These are phyloP conservation scores for Seriola aureovittata DNA, from an alignment of 2,113 vertebrate species.

Conservation along the genomic window DNA sequence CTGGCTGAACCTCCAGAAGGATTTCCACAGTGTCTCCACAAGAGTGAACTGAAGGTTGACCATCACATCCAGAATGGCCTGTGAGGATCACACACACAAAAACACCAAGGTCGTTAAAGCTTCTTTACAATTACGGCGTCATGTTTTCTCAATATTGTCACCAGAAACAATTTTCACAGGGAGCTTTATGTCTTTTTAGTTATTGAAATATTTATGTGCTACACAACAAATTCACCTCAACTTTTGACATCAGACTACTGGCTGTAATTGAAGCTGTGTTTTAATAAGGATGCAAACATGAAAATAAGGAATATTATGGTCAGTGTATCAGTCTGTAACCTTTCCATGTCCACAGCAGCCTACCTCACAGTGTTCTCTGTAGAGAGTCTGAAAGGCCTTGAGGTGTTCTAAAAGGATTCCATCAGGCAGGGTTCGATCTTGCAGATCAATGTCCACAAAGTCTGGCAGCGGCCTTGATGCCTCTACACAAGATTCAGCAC, in stretches of 20 bases:
- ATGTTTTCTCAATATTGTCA: too few species aligned
- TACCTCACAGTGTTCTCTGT: constrained; percentile 95
- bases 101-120: background rate
- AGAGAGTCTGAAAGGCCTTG: constrained; percentile 90
- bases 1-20: constrained; percentile 93
- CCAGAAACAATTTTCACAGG: too few species aligned
- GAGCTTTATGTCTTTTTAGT: too few species aligned
- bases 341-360: background rate
- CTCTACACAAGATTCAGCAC: constrained; percentile 78
- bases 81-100: constrained; percentile 4
- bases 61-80: constrained; percentile 95
- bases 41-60: constrained; percentile 94
- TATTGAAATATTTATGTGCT: too few species aligned
- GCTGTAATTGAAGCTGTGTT: background rate
- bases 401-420: constrained; percentile 87
- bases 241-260: background rate
- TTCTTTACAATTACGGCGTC: too few species aligned
- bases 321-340: too few species aligned
- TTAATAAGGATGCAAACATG: background rate
- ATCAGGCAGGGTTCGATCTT: constrained; percentile 86
- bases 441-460: constrained; percentile 88
- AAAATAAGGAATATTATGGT: too few species aligned
- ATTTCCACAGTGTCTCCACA: constrained; percentile 95
- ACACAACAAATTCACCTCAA: background rate
- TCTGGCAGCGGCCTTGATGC: constrained; percentile 88